Evolutionary conservation across 2,113 vertebrate species (phyloP), one percentile per base, ranked within the genome.

Genomic region (Epinephelus lanceolatus): DNA sequence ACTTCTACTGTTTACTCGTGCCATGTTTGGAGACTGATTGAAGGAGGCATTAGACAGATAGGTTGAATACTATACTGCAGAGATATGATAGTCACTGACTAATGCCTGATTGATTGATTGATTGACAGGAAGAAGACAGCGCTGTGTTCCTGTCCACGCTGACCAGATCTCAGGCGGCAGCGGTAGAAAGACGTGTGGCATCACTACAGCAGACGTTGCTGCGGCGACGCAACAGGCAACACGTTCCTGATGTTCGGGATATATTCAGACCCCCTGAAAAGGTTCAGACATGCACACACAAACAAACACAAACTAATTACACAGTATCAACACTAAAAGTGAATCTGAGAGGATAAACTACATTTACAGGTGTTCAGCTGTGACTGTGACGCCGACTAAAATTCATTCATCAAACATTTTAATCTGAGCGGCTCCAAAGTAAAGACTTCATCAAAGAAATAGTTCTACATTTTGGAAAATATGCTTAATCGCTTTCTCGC

Each of bases 231-330:
- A 99, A 98, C 81, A 96, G 96, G 6, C 89, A 97, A 73, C 97
- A 97, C 33, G 93, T 97, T 86, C 98, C 98, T 42, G 97, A 99
- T 55, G 98, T 99, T 71, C 95, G 98, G 90, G 97, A 99, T 83
- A 98, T 99, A 94, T 99, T 99, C 92, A 96, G 94, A 76, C 89
- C 86, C 5, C 83, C 84, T 5, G 83, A 79, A 30, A 92, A 93
- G 92, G 95, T 95, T 42, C 23, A 75, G 0, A 42, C 47, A 73
- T 3, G 0, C 51, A 76, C 11, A 19, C 27, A 69, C 23, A 40
- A 30, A 42, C 3, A 9, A 37, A 56, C n/a, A 21, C 25, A 51
- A 17, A 74, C 0, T 21, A 19, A 14, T 37, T n/a, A 30, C 30
- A 30, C 30, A 30, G 1, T 56, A 7, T 68, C 40, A 45, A 5